Percentiles rank a stretch among this genome's conserved stretches.
Conservation (phyloP, 1,140 invertebrate genomes). For the Leptonema lineaticorne region DNA sequence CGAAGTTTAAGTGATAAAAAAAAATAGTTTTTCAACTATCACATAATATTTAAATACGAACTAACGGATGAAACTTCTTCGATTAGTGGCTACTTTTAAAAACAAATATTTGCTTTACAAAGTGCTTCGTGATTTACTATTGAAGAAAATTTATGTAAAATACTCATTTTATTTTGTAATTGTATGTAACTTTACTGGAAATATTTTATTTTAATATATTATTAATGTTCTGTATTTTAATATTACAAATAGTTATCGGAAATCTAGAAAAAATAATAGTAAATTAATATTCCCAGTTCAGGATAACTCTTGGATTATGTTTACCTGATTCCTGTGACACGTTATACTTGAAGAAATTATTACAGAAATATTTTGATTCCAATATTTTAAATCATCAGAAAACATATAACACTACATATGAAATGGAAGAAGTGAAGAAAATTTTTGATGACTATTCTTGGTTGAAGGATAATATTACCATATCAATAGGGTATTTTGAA, state of each 20-base stretch:
- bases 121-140: not conserved
- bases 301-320: constrained; percentile 42
- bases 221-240: not conserved
- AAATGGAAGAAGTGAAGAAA: constrained; percentile 33
- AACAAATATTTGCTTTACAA: not conserved
- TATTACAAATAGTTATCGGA: too few species aligned
- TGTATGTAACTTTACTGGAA: not conserved
- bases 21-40: too few species aligned
- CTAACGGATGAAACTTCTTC: not conserved
- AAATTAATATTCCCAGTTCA: constrained; percentile 40
- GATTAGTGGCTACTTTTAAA: not conserved
- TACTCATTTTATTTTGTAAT: not conserved
- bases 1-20: too few species aligned
- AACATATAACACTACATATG: constrained; percentile 37
- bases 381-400: constrained; percentile 37
- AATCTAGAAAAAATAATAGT: too few species aligned
- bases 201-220: not conserved
- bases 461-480: constrained; percentile 9
- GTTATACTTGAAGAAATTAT: constrained; percentile 17
- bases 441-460: constrained; percentile 21
- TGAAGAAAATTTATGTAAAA: not conserved
- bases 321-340: constrained; percentile 41
- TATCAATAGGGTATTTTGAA: not conserved
- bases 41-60: not conserved
- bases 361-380: constrained; percentile 31